Base-by-base conservation (phyloP, 2,888 invertebrate species). In the Alloscopus bannaensis region DNA sequence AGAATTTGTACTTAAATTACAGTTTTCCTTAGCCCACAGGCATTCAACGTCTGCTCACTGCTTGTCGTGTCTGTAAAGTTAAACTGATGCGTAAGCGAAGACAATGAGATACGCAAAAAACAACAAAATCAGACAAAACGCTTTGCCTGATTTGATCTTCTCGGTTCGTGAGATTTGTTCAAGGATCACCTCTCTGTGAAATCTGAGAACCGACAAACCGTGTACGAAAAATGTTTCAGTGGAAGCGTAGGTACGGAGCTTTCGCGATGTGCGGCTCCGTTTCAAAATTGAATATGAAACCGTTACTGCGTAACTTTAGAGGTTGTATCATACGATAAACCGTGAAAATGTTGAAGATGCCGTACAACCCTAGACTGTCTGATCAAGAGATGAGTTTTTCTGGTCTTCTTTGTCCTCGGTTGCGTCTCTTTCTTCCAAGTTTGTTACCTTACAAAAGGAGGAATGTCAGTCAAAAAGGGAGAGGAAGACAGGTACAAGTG, bases 101-200 rank as follows among this genome's bases (percentile, higher is more conserved):
- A n/a, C n/a, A n/a, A n/a, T n/a, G n/a, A n/a, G n/a, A n/a, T n/a
- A n/a, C n/a, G n/a, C n/a, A n/a, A n/a, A n/a, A n/a, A n/a, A n/a
- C n/a, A n/a, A n/a, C n/a, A n/a, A n/a, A n/a, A n/a, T n/a, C n/a
- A n/a, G n/a, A n/a, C n/a, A n/a, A n/a, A n/a, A n/a, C n/a, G n/a
- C n/a, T n/a, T n/a, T 65, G 65, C 57, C 42, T 65, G 57, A 65
- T 73, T 73, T 40, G 65, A 42, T 65, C 42, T 55, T 26, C 70
- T 60, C 36, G 22, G 29, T 31, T 60, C 6, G 47, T 18, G 57
- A 31, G 36, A 57, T 52, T 47, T 18, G 6, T 28, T 40, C 22
- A 69, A 52, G 52, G 52, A 52, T 52, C 52, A 52, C 4, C 20
- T 2, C 6, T 57, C 29, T 29, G 28, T 29, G 29, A 57, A 6